Evolutionary conservation across 2,113 vertebrate species (phyloP), one percentile per base, ranked within the genome.

Genomic region (Chlamydotis undulata): DNA sequence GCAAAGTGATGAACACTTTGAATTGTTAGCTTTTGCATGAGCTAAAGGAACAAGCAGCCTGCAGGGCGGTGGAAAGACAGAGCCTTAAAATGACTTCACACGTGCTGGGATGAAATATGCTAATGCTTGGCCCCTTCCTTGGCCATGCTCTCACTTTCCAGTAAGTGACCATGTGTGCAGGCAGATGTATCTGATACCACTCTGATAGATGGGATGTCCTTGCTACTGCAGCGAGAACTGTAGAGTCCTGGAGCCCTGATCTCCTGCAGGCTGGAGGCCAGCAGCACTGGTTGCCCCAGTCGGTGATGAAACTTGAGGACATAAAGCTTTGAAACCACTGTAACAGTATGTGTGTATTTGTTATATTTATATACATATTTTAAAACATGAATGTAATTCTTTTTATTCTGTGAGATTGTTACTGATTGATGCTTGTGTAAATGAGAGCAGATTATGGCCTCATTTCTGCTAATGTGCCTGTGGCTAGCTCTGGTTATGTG

Each of bases 11-110:
- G 14, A 61, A 10, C 26, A 4, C 26, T 52, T 26, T 5, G 28
- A 71, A 31, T 13, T 17, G 28, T 11, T 50, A 19, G 8, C 4
- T 77, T 52, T 56, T 0, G 0, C 0, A 0, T 19, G 53, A 64
- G 33, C 9, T 2, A 10, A 25, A 14, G 28, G 23, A 83, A 33
- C 11, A 25, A 65, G 53, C 29, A 80, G 26, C 17, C 47, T 75
- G 56, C 61, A 37, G 60, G 31, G 28, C 14, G 2, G 41, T 56
- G 39, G 50, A 24, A 74, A 25, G 25, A 33, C 41, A 52, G 35
- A 78, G 25, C 28, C 24, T 65, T 43, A 43, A 43, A 43, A 55
- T 55, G 47, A 21, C 23, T 45, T 64, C 21, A 10, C 5, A 12
- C 3, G 3, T 41, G 7, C 28, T 56, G 71, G 31, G 39, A 7